Evolutionary conservation across 2,888 invertebrate species (phyloP).

Genomic region (Digitonthophagus gazella): DNA sequence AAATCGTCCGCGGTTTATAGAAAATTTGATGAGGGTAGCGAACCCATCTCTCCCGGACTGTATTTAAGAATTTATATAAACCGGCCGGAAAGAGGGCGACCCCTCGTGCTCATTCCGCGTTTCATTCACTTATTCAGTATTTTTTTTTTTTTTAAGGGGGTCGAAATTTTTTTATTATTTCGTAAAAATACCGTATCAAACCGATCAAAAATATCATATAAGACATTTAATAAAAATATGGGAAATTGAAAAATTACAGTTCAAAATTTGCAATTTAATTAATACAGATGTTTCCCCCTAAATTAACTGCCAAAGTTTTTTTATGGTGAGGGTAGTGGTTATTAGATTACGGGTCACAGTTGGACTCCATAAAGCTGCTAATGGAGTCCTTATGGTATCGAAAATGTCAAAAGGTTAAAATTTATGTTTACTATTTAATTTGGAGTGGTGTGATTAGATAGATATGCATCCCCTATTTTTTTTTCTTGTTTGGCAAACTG

Average conservation of each 20-base stretch:
- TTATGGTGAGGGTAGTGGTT: neutral
- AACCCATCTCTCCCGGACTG: slow-evolving; percentile 4
- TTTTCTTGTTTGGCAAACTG: too few relatives aligned
- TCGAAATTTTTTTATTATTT: neutral
- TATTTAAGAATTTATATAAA: slow-evolving; percentile 21
- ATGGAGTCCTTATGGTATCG: slow-evolving; percentile 42
- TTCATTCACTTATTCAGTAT: neutral
- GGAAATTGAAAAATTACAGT: neutral
- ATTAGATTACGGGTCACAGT: slow-evolving; percentile 35
- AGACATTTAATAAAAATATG: neutral
- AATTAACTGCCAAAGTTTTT: neutral
- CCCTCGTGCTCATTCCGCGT: neutral
- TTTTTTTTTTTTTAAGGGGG: neutral
- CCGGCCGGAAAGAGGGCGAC: slow-evolving; percentile 1
- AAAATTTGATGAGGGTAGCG: slow-evolving; percentile 47
- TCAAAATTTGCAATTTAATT: neutral
- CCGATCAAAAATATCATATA: neutral
- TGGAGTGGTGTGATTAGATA: slow-evolving; percentile 43
- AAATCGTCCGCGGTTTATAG: slow-evolving; percentile 51
- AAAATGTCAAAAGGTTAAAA: slow-evolving; percentile 43
- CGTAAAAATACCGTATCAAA: neutral
- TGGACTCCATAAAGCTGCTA: slow-evolving; percentile 43
- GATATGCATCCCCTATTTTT: too few relatives aligned
- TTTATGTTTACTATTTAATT: slow-evolving; percentile 47
- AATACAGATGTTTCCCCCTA: neutral